Evolutionary conservation across 1,140 invertebrate genomes (phyloP).

Genomic region (Bradysia coprophila): DNA sequence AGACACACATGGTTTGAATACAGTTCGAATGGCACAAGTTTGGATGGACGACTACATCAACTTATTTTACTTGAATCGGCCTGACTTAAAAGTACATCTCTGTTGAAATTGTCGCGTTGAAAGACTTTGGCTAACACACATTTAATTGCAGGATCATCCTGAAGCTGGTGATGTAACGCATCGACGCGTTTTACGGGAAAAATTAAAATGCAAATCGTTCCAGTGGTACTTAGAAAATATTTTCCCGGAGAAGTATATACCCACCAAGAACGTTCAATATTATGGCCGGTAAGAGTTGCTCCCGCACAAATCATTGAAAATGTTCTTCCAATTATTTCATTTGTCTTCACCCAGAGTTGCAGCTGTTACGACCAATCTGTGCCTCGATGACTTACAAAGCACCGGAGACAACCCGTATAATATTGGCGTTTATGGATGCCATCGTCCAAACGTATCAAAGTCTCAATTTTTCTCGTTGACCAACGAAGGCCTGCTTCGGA

Average conservation of each 20-base stretch:
- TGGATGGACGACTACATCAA: slow-evolving; percentile 95
- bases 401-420: slow-evolving; percentile 48
- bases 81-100: slow-evolving; percentile 56
- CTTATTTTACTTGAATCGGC: slow-evolving; percentile 65
- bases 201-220: slow-evolving; percentile 58
- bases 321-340: slow-evolving; percentile 2
- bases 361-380: slow-evolving; percentile 27
- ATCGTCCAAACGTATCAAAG: slow-evolving; percentile 32
- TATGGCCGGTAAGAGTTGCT: slow-evolving; percentile 41
- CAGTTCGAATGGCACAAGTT: slow-evolving; percentile 74
- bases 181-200: slow-evolving; percentile 46
- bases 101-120: too few relatives aligned
- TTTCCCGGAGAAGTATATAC: slow-evolving; percentile 73
- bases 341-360: slow-evolving; percentile 6
- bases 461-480: slow-evolving; percentile 47
- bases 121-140: too few relatives aligned
- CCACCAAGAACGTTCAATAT: slow-evolving; percentile 56
- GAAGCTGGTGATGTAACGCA: slow-evolving; percentile 53
- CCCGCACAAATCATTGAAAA: background rate
- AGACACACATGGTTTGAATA: slow-evolving; percentile 88
- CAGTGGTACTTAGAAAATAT: slow-evolving; percentile 65
- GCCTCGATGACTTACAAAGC: slow-evolving; percentile 51
- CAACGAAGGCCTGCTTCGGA: slow-evolving; percentile 37
- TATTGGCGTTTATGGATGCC: slow-evolving; percentile 49
- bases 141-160: slow-evolving; percentile 23